These are phyloP conservation scores for Microctenopoma steveboyesi DNA, from an alignment of 2,797 vertebrate genomes.

Conservation along the genomic window DNA sequence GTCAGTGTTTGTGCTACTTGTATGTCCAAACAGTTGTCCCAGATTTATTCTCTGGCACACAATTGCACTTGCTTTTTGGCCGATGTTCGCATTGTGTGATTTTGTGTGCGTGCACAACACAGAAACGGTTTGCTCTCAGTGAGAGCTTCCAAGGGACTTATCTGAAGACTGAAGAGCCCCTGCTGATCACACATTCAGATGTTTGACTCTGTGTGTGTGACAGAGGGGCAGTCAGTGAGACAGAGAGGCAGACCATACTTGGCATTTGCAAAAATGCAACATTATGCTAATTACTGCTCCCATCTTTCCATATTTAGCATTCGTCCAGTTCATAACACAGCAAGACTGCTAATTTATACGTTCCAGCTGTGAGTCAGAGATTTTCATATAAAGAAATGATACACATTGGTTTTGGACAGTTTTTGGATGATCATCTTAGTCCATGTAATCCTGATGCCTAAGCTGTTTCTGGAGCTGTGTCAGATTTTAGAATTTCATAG, in stretches of 20 bases:
- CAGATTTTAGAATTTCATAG: constrained; percentile 39
- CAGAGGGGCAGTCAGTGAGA: constrained; percentile 9
- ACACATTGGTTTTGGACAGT: constrained; percentile 23
- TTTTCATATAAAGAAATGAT: constrained; percentile 41
- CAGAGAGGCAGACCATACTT: constrained; percentile 33
- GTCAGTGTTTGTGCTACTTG: constrained; percentile 45
- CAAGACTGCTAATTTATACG: constrained; percentile 21
- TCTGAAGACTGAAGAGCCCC: constrained; percentile 67
- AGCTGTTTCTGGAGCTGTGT: constrained; percentile 53
- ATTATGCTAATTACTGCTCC: constrained; percentile 41
- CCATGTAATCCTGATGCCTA: constrained; percentile 62
- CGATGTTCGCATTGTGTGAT: constrained; percentile 23
- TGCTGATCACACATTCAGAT: constrained; percentile 60
- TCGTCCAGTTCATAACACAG: constrained; percentile 11
- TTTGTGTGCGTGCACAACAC: constrained; percentile 14
- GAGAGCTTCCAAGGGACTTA: constrained; percentile 62
- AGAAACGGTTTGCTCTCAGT: constrained; percentile 39
- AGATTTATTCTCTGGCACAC: constrained; percentile 72
- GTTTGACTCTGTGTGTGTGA: constrained; percentile 43
- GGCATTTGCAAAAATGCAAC: constrained; percentile 47
- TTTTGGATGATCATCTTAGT: constrained; percentile 49
- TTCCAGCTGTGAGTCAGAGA: not conserved
- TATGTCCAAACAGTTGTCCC: constrained; percentile 69
- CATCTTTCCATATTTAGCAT: constrained; percentile 28
- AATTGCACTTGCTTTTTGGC: constrained; percentile 56